A percentile compares a stretch with the other conserved stretches of the same genome.
Conservation (phyloP, 2,888 invertebrate species). For the Galerucella pusilla region DNA sequence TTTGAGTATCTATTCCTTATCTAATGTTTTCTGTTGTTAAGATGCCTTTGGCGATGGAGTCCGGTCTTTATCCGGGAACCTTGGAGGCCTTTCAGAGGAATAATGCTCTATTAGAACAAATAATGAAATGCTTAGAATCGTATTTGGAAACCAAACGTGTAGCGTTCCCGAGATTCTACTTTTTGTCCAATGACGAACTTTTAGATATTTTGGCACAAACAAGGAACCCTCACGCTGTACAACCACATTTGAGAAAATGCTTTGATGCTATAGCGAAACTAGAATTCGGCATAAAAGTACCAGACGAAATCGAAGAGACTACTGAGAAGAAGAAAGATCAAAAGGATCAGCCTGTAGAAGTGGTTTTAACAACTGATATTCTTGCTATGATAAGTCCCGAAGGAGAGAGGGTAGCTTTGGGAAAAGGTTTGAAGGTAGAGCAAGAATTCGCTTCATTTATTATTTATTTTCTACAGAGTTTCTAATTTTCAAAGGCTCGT, state of each 20-base stretch:
- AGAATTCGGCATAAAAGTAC: constrained; percentile 76
- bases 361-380: constrained; percentile 82
- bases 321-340: constrained; percentile 59
- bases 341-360: constrained; percentile 57
- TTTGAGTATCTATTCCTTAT: no score
- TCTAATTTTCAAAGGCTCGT: constrained; percentile 60
- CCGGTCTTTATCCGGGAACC: constrained; percentile 78
- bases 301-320: constrained; percentile 60
- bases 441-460: not conserved
- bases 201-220: constrained; percentile 88
- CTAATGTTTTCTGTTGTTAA: constrained; percentile 51
- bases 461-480: not conserved
- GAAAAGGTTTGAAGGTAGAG: constrained; percentile 75
- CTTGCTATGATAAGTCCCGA: constrained; percentile 92
- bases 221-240: constrained; percentile 85
- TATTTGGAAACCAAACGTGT: constrained; percentile 90
- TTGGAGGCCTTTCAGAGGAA: constrained; percentile 77
- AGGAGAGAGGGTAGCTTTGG: constrained; percentile 80
- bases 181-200: constrained; percentile 89
- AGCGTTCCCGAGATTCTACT: constrained; percentile 90
- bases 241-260: constrained; percentile 90
- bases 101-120: constrained; percentile 85
- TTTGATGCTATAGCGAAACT: constrained; percentile 85
- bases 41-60: constrained; percentile 84
- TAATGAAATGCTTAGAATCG: constrained; percentile 90